Conservation (phyloP, 2,113 vertebrate genomes). For the Pterocles gutturalis region DNA sequence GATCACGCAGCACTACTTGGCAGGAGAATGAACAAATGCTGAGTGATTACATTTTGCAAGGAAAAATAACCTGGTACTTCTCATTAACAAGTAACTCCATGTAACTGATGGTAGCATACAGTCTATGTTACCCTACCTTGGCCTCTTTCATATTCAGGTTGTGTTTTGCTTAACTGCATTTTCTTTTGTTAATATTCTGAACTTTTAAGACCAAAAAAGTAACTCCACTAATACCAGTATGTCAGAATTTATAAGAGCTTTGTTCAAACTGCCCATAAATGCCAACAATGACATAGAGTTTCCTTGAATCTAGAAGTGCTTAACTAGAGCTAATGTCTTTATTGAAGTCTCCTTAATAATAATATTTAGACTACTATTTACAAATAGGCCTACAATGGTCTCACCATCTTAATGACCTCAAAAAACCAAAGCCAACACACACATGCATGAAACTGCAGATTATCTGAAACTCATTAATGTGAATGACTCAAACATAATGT, state of each 20-base stretch:
- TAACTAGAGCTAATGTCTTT: not conserved
- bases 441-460: not conserved
- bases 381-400: not conserved
- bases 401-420: not conserved
- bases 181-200: not conserved
- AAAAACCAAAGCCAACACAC: not conserved
- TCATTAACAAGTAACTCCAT: not conserved
- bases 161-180: not conserved
- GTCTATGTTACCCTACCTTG: not conserved
- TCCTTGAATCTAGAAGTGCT: not conserved
- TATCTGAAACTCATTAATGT: not conserved
- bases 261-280: conserved; percentile 1
- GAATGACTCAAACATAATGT: not conserved
- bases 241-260: not conserved
- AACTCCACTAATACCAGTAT: not conserved
- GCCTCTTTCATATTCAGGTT: not conserved
- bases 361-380: not conserved
- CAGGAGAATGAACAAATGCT: not conserved
- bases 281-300: not conserved
- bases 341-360: not conserved
- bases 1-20: not conserved
- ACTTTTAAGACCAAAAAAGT: not conserved
- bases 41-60: not conserved
- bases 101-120: not conserved
- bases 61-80: not conserved